Conservation (phyloP, 2,797 vertebrate species). For the Columba guinea region DNA sequence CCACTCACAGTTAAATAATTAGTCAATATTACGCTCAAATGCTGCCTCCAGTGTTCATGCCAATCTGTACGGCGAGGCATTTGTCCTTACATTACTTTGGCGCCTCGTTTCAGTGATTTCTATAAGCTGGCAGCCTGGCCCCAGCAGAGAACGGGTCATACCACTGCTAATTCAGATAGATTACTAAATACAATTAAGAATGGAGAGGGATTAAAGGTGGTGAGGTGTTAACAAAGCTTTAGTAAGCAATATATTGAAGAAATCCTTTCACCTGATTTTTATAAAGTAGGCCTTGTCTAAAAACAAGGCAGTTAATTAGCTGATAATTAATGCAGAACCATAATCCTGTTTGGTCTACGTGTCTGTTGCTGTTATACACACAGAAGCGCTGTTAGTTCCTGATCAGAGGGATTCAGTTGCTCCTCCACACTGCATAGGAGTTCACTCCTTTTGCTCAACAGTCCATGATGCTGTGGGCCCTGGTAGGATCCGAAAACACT, state of each 20-base stretch:
- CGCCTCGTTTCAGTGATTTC: conserved; percentile 45
- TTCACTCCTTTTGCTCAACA: neutral
- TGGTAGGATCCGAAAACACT: neutral
- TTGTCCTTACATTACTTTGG: conserved; percentile 52
- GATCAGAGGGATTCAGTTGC: neutral
- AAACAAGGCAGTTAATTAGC: conserved; percentile 15
- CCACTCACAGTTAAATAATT: conserved; percentile 77
- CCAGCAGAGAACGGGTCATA: conserved; percentile 51
- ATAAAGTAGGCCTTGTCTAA: conserved; percentile 28
- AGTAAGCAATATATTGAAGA: conserved; percentile 20
- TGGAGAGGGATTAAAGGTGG: conserved; percentile 17
- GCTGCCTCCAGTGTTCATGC: conserved; percentile 53
- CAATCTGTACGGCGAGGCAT: conserved; percentile 52
- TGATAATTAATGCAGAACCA: conserved; percentile 3
- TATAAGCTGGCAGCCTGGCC: conserved; percentile 49
- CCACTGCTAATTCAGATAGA: neutral
- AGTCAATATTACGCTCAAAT: conserved; percentile 71
- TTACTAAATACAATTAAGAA: conserved; percentile 58
- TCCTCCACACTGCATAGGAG: neutral
- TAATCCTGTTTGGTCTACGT: conserved; percentile 13
- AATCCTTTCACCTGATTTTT: conserved; percentile 34
- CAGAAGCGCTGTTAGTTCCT: neutral
- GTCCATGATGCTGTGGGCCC: neutral
- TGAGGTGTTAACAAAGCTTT: conserved; percentile 23
- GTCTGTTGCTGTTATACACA: neutral